phyloP scores from a whole-genome alignment of 2,888 invertebrate genomes.

The Drosophila algonquin region DNA sequence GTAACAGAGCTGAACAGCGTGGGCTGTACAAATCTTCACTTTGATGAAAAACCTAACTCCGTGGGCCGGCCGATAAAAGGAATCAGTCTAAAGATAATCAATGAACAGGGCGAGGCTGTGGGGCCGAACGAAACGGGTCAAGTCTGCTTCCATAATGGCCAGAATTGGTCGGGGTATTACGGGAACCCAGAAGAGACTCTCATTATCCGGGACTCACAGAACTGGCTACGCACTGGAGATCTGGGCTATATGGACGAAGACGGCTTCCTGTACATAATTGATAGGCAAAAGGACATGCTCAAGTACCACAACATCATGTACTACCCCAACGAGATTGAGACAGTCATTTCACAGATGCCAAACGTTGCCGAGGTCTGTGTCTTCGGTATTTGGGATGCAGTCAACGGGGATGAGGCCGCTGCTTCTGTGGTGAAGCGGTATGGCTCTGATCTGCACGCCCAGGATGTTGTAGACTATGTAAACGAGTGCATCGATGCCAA shows the following conservation, averaged over 20 bases:
- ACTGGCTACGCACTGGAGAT: slow-evolving; percentile 1
- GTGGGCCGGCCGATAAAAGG: slow-evolving; percentile 57
- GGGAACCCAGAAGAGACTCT: slow-evolving; percentile 30
- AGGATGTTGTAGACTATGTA: slow-evolving; percentile 56
- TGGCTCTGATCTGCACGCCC: slow-evolving; percentile 13
- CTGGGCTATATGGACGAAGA: slow-evolving; percentile 54
- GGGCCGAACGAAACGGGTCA: slow-evolving; percentile 68
- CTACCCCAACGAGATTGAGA: slow-evolving; percentile 74
- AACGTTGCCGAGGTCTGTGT: slow-evolving; percentile 71
- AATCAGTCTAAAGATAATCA: slow-evolving; percentile 63
- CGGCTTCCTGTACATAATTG: slow-evolving; percentile 63
- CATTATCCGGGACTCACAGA: neutral
- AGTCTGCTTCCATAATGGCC: slow-evolving; percentile 53
- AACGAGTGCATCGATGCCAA: slow-evolving; percentile 27
- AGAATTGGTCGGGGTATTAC: slow-evolving; percentile 74
- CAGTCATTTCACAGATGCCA: slow-evolving; percentile 57
- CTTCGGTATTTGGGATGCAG: slow-evolving; percentile 63
- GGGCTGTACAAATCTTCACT: slow-evolving; percentile 33
- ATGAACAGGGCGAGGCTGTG: slow-evolving; percentile 51
- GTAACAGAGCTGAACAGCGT: slow-evolving; percentile 57
- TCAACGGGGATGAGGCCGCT: slow-evolving; percentile 62
- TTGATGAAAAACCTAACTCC: slow-evolving; percentile 52
- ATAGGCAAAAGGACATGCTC: slow-evolving; percentile 75
- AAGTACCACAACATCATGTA: slow-evolving; percentile 67
- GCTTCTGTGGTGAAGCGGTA: slow-evolving; percentile 62